Base-by-base conservation (phyloP, 2,888 invertebrate species). In the Peribatodes rhomboidaria region DNA sequence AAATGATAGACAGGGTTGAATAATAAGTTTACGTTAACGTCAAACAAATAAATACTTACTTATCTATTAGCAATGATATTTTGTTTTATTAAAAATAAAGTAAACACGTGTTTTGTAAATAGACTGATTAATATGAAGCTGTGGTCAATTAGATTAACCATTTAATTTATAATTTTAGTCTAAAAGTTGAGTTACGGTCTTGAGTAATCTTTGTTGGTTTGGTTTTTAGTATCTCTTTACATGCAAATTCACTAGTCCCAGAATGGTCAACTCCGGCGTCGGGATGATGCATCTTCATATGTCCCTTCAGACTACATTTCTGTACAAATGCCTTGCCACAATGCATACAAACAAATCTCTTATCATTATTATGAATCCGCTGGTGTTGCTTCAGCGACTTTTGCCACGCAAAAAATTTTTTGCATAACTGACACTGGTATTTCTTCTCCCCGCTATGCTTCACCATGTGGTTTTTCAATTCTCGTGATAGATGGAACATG, bases 291-390 rank as follows among this genome's bases (percentile, higher is more conserved):
- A 86, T 86, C 52, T 84, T 80, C 56, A 90, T 74, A 72, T 92
- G 92, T 65, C 85, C 83, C 69, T 89, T 84, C 7, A 92, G 73
- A 65, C 90, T 89, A 73, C 88, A 88, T 72, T 90, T 92, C 67
- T 92, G 90, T 0, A 89, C 87, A 66, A 85, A 90, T 0, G 87
- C 84, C 54, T 83, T 85, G 65, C 82, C 83, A 67, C 90, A 91
- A 68, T 73, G 82, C n/a, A 85, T 84, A 70, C 94, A 94, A 0
- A 86, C 86, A 50, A 92, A 94, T 61, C 88, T 71, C 37, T 83
- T 90, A 69, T 90, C 90, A 55, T 90, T 88, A 61, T 85, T 87
- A 65, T 89, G 90, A 61, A 89, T 89, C 0, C 87, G 77, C 86
- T 88, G 85, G 54, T 90, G 90, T 58, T 88, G 87, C 27, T 78